Evolutionary conservation across 2,888 invertebrate genomes (phyloP), one percentile per base, ranked within the genome.

Genomic region (Hemicrepidius hirtus): DNA sequence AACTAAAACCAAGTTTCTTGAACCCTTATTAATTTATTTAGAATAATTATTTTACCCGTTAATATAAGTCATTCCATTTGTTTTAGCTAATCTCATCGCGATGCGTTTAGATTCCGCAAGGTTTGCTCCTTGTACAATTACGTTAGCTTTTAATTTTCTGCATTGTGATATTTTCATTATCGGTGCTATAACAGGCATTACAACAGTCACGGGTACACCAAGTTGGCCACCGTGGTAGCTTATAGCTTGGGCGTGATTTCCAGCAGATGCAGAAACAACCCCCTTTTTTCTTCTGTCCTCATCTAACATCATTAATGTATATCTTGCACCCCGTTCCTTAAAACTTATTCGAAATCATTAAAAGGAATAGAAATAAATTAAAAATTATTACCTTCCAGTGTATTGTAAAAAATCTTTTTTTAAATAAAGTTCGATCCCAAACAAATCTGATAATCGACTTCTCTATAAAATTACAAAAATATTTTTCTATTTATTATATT

Each of bases 391-490:
- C 95, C 96, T 97, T 84, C 98, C 98, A 16, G 98, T 98, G 76
- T 91, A 92, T 87, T 98, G 97, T 12, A 97, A 89, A 84, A 96
- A 97, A 85, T 98, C 98, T 97, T 97, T 87, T 9, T 98, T 98
- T 80, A 97, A 90, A 86, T 92, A 98, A 76, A 98, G 90, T 24
- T 97, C 93, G 93, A 97, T 94, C 46, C 92, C 94, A 67, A 92
- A 92, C 50, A 90, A 82, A 3, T 90, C 88, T 0, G 97, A 95
- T 85, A 97, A 90, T 80, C 94, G 93, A 0, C 97, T 97, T 87
- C 90, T 92, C 97, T 97, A 86, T 32, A 32, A 5, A 32, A 32
- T 32, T 32, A 32, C 32, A 32, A 9, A n/a, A n/a, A n/a, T n/a
- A n/a, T n/a, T n/a, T n/a, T n/a, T n/a, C n/a, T n/a, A n/a, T n/a